Evolutionary conservation across 2,797 vertebrate species (phyloP), one percentile per base, ranked within the genome.

Genomic region (Galago senegalensis): DNA sequence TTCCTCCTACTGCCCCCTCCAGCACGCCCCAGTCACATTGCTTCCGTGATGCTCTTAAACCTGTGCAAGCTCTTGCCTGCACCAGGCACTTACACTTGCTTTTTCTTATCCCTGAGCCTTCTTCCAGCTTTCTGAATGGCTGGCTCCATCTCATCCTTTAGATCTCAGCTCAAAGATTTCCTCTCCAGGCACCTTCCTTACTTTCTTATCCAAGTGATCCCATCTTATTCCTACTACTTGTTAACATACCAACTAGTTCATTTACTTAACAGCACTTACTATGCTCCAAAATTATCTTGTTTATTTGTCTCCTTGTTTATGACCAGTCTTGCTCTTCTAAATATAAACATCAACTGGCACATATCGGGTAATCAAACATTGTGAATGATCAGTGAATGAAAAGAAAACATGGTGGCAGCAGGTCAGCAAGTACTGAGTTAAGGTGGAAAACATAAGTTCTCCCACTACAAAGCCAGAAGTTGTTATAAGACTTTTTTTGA

Each of bases 241-340:
- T 70, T 87, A 95, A 56, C 5, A 86, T 3, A 75, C 21, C 37
- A 65, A 90, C 49, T 43, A 90, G 40, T 23, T 82, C 63, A 84
- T 46, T 93, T 85, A 88, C 29, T 63, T 91, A 46, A 83, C 16
- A 53, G 72, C 34, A 84, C 10, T 76, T 23, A 70, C 2, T 25
- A 61, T 18, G 17, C 16, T 93, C 65, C 94, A 43, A 91, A 94
- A 70, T 63, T n/a, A 94, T 16, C 60, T 65, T 27, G 21, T 73
- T 58, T 49, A 58, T 27, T 67, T 67, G 27, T 56, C 65, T 81
- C 72, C 40, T 58, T 83, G 53, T 87, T 79, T 67, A 77, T 86
- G 75, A 94, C 29, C 58, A 82, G 53, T 69, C 70, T 89, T 37
- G 72, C 65, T 65, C 87, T 85, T 89, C 61, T 90, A 93, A 92